phyloP scores from a whole-genome alignment of 2,797 vertebrate species.

The Epinephelus malabaricus region DNA sequence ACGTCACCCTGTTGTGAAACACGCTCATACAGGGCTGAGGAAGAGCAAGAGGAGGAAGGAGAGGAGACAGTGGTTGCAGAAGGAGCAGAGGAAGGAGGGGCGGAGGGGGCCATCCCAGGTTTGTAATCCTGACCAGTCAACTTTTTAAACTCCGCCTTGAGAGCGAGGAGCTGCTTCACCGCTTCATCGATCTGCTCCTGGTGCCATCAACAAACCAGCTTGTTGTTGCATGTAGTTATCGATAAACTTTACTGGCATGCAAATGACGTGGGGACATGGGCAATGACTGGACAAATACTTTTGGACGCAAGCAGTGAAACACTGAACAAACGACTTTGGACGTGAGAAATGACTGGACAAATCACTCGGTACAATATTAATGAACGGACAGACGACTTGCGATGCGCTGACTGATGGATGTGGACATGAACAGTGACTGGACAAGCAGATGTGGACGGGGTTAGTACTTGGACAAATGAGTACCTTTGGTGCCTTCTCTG shows the following conservation, averaged over 20 bases:
- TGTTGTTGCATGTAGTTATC: conserved; percentile 16
- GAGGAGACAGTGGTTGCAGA: conserved; percentile 26
- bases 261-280: conserved; percentile 4
- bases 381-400: not conserved
- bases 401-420: not conserved
- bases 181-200: conserved; percentile 89
- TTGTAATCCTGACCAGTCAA: conserved; percentile 92
- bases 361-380: not conserved
- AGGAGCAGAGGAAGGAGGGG: conserved; percentile 47
- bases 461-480: not conserved
- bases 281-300: not conserved
- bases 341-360: not conserved
- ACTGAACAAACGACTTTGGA: conserved; percentile 3
- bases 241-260: conserved; percentile 44
- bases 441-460: not conserved
- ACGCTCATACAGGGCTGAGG: conserved; percentile 74
- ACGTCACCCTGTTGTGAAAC: conserved; percentile 87
- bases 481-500: conserved; percentile 89
- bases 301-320: not conserved
- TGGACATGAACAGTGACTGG: not conserved
- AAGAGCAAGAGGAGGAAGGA: conserved; percentile 33
- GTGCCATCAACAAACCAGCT: conserved; percentile 69
- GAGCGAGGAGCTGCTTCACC: conserved; percentile 88
- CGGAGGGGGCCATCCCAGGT: conserved; percentile 83
- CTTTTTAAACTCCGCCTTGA: conserved; percentile 91